Base-by-base conservation (phyloP, 2,888 invertebrate species). In the Apotomis capreana region DNA sequence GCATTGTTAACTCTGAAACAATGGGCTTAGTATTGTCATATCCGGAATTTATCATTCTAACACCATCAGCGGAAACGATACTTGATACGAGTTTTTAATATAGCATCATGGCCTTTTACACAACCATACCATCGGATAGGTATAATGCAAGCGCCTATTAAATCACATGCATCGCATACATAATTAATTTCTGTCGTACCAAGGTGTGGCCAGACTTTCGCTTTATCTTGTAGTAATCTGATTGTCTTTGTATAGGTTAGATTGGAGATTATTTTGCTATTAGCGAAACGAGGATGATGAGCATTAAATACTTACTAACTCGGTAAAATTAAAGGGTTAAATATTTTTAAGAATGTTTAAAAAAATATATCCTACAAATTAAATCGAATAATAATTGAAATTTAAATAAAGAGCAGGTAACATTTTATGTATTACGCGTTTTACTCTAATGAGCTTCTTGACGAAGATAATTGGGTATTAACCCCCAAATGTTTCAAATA, bases 41-140 rank as follows among this genome's bases (percentile, higher is more conserved):
- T 92, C 91, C 91, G 89, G 89, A 88, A 87, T 90, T 91, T 89
- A 90, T 92, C 87, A 92, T 91, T 91, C 92, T 87, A 88, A 85
- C 91, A 87, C 91, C 92, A 92, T 92, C 91, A 82, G 83, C 92
- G 92, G 92, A 92, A 90, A 92, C 79, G 88, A 81, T 83, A 83
- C 83, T 85, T 84, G 88, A 89, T 92, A 92, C 89, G 92, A 81
- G 89, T 89, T 90, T 91, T 90, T 92, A 92, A 92, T 92, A 84
- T 87, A 87, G 83, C 85, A 87, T 90, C 88, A 92, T 88, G 78
- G 89, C 83, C 74, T 69, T 70, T 71, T 62, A 69, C 70, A 61
- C 59, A 40, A 63, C 68, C 51, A 62, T 64, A 70, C 55, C 40
- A 62, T 68, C 58, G 49, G 49, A 49, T 74, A 60, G 69, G 70